Conservation (phyloP, 1,140 invertebrate genomes). For the Ceratina japonica region DNA sequence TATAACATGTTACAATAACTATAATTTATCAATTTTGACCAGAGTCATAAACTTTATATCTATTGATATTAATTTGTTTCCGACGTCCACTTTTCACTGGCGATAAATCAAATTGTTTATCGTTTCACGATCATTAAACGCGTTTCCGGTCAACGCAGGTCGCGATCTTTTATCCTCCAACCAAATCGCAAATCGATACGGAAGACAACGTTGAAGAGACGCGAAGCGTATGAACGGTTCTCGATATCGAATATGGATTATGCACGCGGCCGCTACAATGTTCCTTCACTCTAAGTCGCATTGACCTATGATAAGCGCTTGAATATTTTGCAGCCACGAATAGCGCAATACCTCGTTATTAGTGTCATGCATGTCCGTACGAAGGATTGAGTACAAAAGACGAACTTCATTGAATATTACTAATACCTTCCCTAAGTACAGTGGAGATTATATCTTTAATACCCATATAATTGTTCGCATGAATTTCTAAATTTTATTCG, state of each 20-base stretch:
- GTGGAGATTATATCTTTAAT: too few species aligned
- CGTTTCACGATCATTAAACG: neutral
- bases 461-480: too few species aligned
- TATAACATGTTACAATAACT: too few species aligned
- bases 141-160: neutral
- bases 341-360: slow-evolving; percentile 2
- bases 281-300: neutral
- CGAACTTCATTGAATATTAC: too few species aligned
- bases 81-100: neutral
- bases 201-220: slow-evolving; percentile 25
- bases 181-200: slow-evolving; percentile 60
- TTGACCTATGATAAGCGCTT: neutral
- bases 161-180: slow-evolving; percentile 45
- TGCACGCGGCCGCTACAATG: slow-evolving; percentile 2
- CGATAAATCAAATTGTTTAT: slow-evolving; percentile 25
- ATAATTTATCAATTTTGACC: too few species aligned
- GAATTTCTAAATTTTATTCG: too few species aligned
- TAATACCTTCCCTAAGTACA: too few species aligned
- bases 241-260: slow-evolving; percentile 62
- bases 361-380: too few species aligned
- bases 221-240: slow-evolving; percentile 40
- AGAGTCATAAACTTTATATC: too few species aligned
- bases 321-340: slow-evolving; percentile 21
- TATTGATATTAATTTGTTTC: neutral
- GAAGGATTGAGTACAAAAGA: too few species aligned